A percentile compares a stretch with the other conserved stretches of the same genome.
Conservation (phyloP, 2,888 invertebrate species). For the Phrixothrix hirtus region DNA sequence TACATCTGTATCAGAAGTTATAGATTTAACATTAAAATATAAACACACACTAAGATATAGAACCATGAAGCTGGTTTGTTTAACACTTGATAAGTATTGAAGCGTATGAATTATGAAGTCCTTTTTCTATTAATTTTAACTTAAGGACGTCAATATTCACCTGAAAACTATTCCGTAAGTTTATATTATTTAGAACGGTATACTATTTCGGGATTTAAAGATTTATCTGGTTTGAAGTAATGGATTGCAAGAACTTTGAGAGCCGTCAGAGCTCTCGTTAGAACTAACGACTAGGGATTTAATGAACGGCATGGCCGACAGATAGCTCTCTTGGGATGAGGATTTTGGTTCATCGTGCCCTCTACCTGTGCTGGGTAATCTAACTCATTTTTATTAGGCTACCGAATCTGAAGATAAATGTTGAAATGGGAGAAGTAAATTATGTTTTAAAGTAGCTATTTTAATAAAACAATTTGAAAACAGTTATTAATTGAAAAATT, state of each 20-base stretch:
- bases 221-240: constrained; percentile 41
- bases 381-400: constrained; percentile 23
- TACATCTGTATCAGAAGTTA: too few relatives aligned
- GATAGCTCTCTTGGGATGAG: constrained; percentile 44
- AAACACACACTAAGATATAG: too few relatives aligned
- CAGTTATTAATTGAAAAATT: too few relatives aligned
- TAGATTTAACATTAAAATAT: too few relatives aligned
- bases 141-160: too few relatives aligned
- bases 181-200: constrained; percentile 14
- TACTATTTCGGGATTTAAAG: constrained; percentile 25
- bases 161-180: constrained; percentile 12
- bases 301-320: constrained; percentile 45
- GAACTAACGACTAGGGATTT: constrained; percentile 46
- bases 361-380: constrained; percentile 33
- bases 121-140: too few relatives aligned
- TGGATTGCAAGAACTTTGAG: constrained; percentile 39
- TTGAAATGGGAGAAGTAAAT: constrained; percentile 9
- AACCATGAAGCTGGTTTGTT: too few relatives aligned
- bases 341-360: constrained; percentile 34
- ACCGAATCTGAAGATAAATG: constrained; percentile 12
- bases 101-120: too few relatives aligned
- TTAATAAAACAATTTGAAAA: constrained; percentile 1
- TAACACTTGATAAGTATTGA: too few relatives aligned
- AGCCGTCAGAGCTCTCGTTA: constrained; percentile 43
- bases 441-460: neutral